Evolutionary conservation across 2,113 vertebrate genomes (phyloP).

Genomic region (Parotia lawesii): DNA sequence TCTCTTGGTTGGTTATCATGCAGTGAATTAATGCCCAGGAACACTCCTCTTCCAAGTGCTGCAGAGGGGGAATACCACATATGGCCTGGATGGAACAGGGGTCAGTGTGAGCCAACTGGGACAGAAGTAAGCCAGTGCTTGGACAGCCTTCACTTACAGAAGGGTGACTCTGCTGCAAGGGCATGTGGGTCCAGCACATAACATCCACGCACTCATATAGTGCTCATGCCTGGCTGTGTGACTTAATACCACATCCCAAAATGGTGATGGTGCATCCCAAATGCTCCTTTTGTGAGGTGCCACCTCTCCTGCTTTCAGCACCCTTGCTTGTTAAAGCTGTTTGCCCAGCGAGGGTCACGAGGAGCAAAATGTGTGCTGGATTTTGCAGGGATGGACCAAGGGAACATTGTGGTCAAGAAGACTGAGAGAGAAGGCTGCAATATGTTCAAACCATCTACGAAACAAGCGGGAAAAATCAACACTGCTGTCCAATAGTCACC

Average conservation of each 20-base stretch:
- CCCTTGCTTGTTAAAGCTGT: fast-evolving
- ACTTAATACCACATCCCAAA: neutral
- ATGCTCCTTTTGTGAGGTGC: neutral
- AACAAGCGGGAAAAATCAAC: neutral
- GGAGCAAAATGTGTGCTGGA: fast-evolving
- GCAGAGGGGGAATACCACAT: slow-evolving; percentile 30
- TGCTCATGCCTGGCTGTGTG: neutral
- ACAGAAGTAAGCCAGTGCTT: neutral
- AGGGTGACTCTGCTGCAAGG: neutral
- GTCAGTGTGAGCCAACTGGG: neutral
- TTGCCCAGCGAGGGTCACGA: neutral
- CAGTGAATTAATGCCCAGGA: neutral
- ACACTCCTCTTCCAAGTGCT: neutral
- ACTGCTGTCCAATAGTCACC: neutral
- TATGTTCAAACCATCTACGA: neutral
- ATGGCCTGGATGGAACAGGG: neutral
- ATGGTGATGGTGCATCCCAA: neutral
- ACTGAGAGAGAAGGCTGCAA: neutral
- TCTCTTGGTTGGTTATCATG: neutral
- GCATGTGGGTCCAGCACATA: neutral
- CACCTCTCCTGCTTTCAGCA: neutral
- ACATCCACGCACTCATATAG: fast-evolving
- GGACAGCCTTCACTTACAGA: neutral
- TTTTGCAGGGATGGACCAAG: neutral
- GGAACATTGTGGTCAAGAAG: neutral